These are phyloP conservation scores for Microcebus griseorufus DNA, from an alignment of 2,113 vertebrate genomes.

Conservation along the genomic window DNA sequence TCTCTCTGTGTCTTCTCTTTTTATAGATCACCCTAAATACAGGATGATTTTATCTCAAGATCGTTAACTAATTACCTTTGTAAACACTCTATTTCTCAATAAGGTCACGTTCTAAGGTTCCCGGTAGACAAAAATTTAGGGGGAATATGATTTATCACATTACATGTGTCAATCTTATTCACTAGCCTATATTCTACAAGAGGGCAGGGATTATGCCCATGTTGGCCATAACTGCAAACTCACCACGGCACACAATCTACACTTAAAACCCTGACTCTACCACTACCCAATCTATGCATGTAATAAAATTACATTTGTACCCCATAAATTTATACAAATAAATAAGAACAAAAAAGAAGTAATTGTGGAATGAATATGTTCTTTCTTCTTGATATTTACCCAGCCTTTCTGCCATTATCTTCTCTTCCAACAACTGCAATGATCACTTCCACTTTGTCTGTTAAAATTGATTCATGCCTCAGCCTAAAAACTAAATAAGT, in stretches of 20 bases:
- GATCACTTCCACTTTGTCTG: neutral
- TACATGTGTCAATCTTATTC: neutral
- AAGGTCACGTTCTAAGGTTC: neutral
- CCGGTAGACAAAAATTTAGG: neutral
- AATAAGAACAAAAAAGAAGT: neutral
- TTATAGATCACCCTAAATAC: neutral
- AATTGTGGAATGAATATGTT: neutral
- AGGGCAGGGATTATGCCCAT: neutral
- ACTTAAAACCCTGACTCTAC: neutral
- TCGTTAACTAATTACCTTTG: neutral
- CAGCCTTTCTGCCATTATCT: neutral
- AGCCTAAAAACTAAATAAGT: neutral
- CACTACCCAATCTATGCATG: too few relatives aligned
- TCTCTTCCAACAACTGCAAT: neutral
- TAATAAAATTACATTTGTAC: too few relatives aligned
- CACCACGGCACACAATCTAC: neutral
- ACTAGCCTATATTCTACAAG: neutral
- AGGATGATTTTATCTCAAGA: neutral
- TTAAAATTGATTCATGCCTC: slow-evolving; percentile 21
- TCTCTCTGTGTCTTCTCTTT: neutral
- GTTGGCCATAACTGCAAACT: neutral
- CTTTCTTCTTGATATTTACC: neutral
- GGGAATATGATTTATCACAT: neutral
- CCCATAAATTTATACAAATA: too few relatives aligned
- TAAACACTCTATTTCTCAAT: neutral